Base-by-base conservation (phyloP, 2,888 invertebrate species). In the Apodemia hepburni region DNA sequence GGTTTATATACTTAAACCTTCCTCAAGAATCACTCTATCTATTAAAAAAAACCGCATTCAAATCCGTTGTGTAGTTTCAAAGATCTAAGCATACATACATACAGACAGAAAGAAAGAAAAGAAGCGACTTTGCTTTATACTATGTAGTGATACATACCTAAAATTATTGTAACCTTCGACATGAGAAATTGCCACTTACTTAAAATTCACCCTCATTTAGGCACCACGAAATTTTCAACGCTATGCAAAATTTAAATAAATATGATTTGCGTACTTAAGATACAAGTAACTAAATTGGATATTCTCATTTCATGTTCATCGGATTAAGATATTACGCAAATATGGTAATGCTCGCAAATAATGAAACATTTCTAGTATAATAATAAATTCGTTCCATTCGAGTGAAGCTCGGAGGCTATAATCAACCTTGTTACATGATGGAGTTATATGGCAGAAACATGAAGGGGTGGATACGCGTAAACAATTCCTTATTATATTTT, bases 241-340 rank as follows among this genome's bases (percentile, higher is more conserved):
- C n/a, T 51, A 51, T 51, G 17, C 51, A 12, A 18, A 22, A 51
- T 51, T 51, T 22, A 17, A 51, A 51, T 18, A 22, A 51, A 51
- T 12, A 22, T 51, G 51, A 22, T 51, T 51, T 51, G 9, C 51
- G 22, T 18, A 51, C 22, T 51, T 51, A 51, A 51, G 17, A 51
- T 12, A 51, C 22, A 17, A 51, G 51, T 51, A 18, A 18, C 17
- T 51, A 51, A 18, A 22, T 18, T 51, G 17, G 51, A 51, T 51
- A 51, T 51, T 51, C 51, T 51, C 51, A 51, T 51, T 51, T 51
- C 22, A 17, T 51, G 51, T 51, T 51, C 51, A 51, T 22, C 51
- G 22, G 51, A 51, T 51, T 51, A 51, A 51, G 51, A 51, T 51
- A 51, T 51, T 51, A 51, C 51, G 51, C 51, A 51, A 51, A 51